These are phyloP conservation scores for Drosophila baimaii DNA, from an alignment of 1,140 invertebrate species.

Conservation along the genomic window DNA sequence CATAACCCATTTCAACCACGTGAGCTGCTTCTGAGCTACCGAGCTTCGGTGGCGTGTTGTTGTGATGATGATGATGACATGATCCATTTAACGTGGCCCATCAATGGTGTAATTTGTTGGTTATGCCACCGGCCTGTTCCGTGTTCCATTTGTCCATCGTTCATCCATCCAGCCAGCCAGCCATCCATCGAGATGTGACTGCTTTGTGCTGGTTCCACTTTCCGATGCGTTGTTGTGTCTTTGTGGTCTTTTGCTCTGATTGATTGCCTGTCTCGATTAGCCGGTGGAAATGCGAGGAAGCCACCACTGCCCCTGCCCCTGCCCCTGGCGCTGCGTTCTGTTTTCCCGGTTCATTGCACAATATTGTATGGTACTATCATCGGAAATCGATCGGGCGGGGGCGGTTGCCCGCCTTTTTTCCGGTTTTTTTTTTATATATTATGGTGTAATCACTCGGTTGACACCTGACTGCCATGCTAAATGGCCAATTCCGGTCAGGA, in stretches of 20 bases:
- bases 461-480: constrained; percentile 51
- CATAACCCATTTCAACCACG: not conserved
- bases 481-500: constrained; percentile 44
- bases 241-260: constrained; percentile 3
- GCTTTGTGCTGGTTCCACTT: constrained; percentile 2
- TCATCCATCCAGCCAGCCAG: not conserved
- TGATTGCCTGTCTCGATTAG: constrained; percentile 5
- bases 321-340: constrained; percentile 2
- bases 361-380: constrained; percentile 11
- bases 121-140: constrained; percentile 17
- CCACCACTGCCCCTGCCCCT: not conserved
- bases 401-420: not conserved
- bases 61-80: constrained; percentile 34
- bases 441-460: constrained; percentile 28
- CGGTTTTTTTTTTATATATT: not conserved
- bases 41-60: constrained; percentile 6
- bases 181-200: not conserved
- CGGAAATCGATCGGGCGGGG: constrained; percentile 5
- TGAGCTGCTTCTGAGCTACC: not conserved
- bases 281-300: not conserved
- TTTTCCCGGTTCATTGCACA: constrained; percentile 29
- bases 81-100: constrained; percentile 22
- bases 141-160: not conserved
- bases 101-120: constrained; percentile 17
- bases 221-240: not conserved